These are phyloP conservation scores for Hypomecis punctinalis DNA, from an alignment of 2,888 invertebrate genomes.

Conservation along the genomic window DNA sequence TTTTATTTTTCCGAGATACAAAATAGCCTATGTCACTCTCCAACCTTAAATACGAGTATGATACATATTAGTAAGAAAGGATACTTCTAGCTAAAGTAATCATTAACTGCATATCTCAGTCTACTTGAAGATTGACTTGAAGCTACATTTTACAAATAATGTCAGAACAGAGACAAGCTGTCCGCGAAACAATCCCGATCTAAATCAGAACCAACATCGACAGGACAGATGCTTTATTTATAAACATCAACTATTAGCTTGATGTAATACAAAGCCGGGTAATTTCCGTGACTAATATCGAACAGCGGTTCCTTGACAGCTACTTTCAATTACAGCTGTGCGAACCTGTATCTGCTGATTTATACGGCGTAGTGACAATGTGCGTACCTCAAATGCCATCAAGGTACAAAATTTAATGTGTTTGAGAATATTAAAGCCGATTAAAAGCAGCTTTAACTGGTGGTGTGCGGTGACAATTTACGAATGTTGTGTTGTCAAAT, in stretches of 20 bases:
- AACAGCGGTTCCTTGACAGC: conserved; percentile 71
- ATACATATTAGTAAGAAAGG: too few relatives aligned
- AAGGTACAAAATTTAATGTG: too few relatives aligned
- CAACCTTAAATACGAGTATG: too few relatives aligned
- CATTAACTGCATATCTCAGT: too few relatives aligned
- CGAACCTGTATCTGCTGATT: conserved; percentile 44
- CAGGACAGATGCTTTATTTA: conserved; percentile 59
- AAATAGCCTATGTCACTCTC: too few relatives aligned
- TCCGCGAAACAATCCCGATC: conserved; percentile 36
- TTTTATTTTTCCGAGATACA: too few relatives aligned
- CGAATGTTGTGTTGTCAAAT: too few relatives aligned
- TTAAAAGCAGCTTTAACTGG: too few relatives aligned
- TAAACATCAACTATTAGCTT: conserved; percentile 65
- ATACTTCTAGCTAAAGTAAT: too few relatives aligned
- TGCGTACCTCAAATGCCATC: conserved; percentile 46
- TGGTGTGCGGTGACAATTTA: too few relatives aligned
- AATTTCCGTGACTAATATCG: conserved; percentile 71
- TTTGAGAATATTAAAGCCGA: too few relatives aligned
- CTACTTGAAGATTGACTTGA: too few relatives aligned
- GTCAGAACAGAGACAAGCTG: conserved; percentile 23
- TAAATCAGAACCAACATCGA: conserved; percentile 48
- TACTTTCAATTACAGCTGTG: conserved; percentile 65
- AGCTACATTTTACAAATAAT: background rate
- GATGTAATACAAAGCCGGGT: conserved; percentile 65
- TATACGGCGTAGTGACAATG: conserved; percentile 44